Evolutionary conservation across 2,113 vertebrate genomes (phyloP), one percentile per base, ranked within the genome.

Genomic region (Amblyopsis rosae): DNA sequence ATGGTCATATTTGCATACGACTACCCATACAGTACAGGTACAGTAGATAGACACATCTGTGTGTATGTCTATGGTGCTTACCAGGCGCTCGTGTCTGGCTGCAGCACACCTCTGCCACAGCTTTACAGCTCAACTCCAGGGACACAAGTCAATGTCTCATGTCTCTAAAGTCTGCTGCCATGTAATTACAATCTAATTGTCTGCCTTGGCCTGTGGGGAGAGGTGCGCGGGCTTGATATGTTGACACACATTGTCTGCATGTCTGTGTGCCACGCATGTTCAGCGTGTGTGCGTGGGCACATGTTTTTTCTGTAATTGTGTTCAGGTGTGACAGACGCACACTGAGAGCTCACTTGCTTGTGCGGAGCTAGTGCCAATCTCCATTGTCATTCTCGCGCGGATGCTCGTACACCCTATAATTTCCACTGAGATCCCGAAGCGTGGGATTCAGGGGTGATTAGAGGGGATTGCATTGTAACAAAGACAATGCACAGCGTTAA

Each of bases 181-280:
- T 71, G 64, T 86, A 85, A 89, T 85, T 87, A 81, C 67, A 72
- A 65, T 15, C 79, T 74, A 82, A 82, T 89, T 90, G 84, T 72
- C 69, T 63, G 7, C 73, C 62, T 16, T 59, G 73, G 32, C 59
- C 35, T 32, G 60, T 67, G 69, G 50, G 4, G 59, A 71, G 73
- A 70, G 10, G 9, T 54, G 63, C 16, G 15, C 12, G 73, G 69
- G 54, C 70, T 61, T 79, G 81, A 85, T 76, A 75, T 48, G 72
- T 12, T 58, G 56, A 58, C 56, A 32, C 3, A 11, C 47, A 74
- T 71, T 63, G 55, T 77, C 53, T 70, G 56, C 41, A 45, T 53
- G 41, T 26, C 26, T 26, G 26, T 26, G 26, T 26, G 26, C 26
- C 26, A 26, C 26, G 26, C 26, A 26, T 26, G 41, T 17, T 48